phyloP scores from a whole-genome alignment of 37 sponge, comb jelly and placozoan species.

The Eunapius fragilis region DNA sequence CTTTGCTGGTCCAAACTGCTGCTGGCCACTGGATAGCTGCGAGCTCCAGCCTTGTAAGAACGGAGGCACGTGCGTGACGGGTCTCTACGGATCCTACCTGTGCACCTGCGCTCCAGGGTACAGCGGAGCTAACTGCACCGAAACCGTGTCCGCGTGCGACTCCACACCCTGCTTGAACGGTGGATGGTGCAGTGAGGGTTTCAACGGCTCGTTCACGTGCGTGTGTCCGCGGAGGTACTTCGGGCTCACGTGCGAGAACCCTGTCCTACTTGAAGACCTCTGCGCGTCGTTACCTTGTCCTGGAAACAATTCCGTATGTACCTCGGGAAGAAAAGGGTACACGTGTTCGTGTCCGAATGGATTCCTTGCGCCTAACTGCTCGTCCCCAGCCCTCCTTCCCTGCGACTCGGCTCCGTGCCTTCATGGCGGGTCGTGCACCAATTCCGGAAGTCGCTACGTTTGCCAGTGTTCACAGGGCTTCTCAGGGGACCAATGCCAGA shows the following conservation, averaged over 20 bases:
- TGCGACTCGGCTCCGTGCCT: conserved; percentile 56
- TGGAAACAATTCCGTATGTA: conserved; percentile 30
- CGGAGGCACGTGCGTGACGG: conserved; percentile 65
- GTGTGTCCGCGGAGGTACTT: conserved; percentile 34
- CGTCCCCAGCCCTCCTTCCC: background rate
- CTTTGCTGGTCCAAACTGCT: conserved; percentile 71
- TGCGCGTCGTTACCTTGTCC: conserved; percentile 34
- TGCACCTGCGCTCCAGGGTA: conserved; percentile 55
- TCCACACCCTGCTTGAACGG: conserved; percentile 69
- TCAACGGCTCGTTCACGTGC: conserved; percentile 47
- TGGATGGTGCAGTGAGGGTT: conserved; percentile 54
- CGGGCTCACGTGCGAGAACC: conserved; percentile 53
- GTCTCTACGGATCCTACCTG: conserved; percentile 65
- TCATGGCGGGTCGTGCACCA: conserved; percentile 56
- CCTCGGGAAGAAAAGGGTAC: conserved; percentile 39
- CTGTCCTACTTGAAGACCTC: conserved; percentile 36
- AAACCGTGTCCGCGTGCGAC: conserved; percentile 23
- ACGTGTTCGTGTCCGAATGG: conserved; percentile 61
- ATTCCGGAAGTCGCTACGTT: background rate
- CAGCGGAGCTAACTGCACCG: conserved; percentile 59
- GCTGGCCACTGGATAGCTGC: conserved; percentile 72
- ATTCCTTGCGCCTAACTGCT: conserved; percentile 31
- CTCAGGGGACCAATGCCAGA: conserved; percentile 64
- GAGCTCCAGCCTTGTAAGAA: conserved; percentile 69
- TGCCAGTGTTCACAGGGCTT: conserved; percentile 64